Conservation (phyloP, 2,797 vertebrate genomes). For the Peromyscus melanophrys region DNA sequence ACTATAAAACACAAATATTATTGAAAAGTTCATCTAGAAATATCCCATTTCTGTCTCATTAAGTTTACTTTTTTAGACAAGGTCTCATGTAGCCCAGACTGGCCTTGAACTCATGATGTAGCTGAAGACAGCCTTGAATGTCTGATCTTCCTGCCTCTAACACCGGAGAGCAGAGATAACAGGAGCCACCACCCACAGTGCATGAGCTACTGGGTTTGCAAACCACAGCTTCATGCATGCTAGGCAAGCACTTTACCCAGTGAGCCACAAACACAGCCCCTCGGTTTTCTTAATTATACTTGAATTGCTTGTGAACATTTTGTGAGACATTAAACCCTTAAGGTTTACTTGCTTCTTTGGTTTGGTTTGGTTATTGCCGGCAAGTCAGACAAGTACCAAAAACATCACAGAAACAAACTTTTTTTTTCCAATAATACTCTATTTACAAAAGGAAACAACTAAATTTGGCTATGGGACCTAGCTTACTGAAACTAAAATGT, state of each 20-base stretch:
- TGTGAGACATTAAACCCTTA: not conserved
- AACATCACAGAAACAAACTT: not conserved
- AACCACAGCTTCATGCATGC: not conserved
- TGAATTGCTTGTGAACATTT: constrained; percentile 9
- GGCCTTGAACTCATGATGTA: not conserved
- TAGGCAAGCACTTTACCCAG: not conserved
- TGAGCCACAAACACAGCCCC: not conserved
- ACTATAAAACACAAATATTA: not conserved
- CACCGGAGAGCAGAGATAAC: not conserved
- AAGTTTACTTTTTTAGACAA: not conserved
- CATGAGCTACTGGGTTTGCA: not conserved
- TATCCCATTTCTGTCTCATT: not conserved
- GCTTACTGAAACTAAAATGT: not conserved
- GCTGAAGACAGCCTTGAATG: not conserved
- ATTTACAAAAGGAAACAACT: not conserved
- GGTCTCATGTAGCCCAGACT: not conserved
- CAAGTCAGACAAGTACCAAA: constrained; percentile 10
- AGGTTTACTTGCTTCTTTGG: not conserved
- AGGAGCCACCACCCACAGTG: not conserved
- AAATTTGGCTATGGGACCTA: not conserved
- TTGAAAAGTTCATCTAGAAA: not conserved
- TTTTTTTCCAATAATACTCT: not conserved
- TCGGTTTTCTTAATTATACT: not conserved
- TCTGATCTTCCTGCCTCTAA: not conserved
- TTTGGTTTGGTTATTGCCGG: not conserved